Evolutionary conservation across 2,888 invertebrate genomes (phyloP).

Genomic region (Auanema sp.): DNA sequence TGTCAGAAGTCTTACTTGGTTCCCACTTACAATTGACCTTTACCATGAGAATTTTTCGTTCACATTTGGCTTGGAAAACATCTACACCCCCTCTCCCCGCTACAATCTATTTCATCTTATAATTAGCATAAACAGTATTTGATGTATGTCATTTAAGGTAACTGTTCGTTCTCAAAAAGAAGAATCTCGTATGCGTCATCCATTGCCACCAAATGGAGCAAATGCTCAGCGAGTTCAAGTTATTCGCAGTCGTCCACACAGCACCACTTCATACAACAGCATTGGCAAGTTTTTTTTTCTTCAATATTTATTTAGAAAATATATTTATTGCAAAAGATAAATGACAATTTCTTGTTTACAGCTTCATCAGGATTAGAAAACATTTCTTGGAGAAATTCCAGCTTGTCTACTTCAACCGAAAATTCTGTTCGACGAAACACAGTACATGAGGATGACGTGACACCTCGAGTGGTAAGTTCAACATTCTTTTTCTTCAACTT

Average conservation of each 20-base stretch:
- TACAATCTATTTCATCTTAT: too few species aligned
- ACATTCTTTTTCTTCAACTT: too few species aligned
- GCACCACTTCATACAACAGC: slow-evolving; percentile 41
- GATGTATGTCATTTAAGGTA: slow-evolving; percentile 10
- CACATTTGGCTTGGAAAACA: too few species aligned
- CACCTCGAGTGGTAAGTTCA: slow-evolving; percentile 55
- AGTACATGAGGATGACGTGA: slow-evolving; percentile 51
- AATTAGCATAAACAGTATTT: too few species aligned
- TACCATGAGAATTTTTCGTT: too few species aligned
- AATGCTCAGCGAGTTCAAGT: slow-evolving; percentile 26
- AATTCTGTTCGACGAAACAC: slow-evolving; percentile 31
- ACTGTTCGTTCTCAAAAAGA: slow-evolving; percentile 49
- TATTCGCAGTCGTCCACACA: slow-evolving; percentile 38
- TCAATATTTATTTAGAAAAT: too few species aligned
- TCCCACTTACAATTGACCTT: too few species aligned
- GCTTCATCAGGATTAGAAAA: slow-evolving; percentile 58
- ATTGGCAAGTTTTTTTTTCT: slow-evolving; percentile 19
- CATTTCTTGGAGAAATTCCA: slow-evolving; percentile 54
- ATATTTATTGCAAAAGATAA: slow-evolving; percentile 1
- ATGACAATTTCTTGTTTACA: slow-evolving; percentile 22
- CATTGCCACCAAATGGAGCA: slow-evolving; percentile 27
- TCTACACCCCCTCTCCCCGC: too few species aligned
- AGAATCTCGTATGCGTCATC: slow-evolving; percentile 42
- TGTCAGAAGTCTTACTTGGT: too few species aligned
- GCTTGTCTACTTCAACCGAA: slow-evolving; percentile 17